These are phyloP conservation scores for Catagonus wagneri DNA, from an alignment of 2,113 vertebrate species.

Conservation along the genomic window DNA sequence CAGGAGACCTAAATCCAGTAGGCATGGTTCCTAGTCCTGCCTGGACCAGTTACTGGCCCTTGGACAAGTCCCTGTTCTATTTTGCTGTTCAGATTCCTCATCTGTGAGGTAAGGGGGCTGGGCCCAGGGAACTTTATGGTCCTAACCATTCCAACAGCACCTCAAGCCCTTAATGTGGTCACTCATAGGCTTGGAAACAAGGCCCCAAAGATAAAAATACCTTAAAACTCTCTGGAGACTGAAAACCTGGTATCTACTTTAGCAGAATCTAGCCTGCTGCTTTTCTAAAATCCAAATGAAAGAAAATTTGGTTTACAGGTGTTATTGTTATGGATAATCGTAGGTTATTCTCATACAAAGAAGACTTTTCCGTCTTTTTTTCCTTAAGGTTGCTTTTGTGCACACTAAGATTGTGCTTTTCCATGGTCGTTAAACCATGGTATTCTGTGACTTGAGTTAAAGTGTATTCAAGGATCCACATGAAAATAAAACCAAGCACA, in stretches of 20 bases:
- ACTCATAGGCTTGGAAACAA: constrained; percentile 43
- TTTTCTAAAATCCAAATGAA: constrained; percentile 62
- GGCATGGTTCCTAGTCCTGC: not conserved
- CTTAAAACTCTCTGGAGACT: constrained; percentile 57
- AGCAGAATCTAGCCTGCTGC: not conserved
- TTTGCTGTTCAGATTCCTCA: not conserved
- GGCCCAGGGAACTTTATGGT: not conserved
- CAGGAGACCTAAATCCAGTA: not conserved
- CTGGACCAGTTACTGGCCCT: not conserved
- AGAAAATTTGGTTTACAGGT: constrained; percentile 76
- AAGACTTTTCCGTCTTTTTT: constrained; percentile 54
- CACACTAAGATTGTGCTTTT: constrained; percentile 73
- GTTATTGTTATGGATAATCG: constrained; percentile 69
- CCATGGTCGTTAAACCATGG: constrained; percentile 72
- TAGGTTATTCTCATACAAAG: constrained; percentile 71
- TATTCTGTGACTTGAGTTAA: constrained; percentile 81
- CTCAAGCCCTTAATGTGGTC: constrained; percentile 32
- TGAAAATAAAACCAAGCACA: constrained; percentile 86
- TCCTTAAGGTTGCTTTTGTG: constrained; percentile 54
- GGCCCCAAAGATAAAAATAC: constrained; percentile 48
- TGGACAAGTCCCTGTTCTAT: not conserved
- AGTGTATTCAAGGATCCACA: constrained; percentile 75
- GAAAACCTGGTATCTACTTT: constrained; percentile 42
- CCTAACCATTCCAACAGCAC: not conserved
- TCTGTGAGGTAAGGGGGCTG: not conserved